Percentiles rank a stretch among this genome's conserved stretches.
Conservation (phyloP, 2,888 invertebrate genomes). For the Plagiodera versicolora region DNA sequence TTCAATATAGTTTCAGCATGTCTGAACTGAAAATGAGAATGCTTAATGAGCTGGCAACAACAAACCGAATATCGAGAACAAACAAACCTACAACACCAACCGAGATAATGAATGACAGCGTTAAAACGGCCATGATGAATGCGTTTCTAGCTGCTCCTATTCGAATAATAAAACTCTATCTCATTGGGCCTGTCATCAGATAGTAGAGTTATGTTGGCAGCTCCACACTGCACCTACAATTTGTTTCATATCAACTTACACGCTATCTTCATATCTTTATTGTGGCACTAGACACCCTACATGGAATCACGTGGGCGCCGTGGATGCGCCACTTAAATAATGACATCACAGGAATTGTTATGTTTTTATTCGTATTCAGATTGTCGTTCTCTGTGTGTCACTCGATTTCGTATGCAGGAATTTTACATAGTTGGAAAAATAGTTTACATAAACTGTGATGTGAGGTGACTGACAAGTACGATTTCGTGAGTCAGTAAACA, state of each 20-base stretch:
- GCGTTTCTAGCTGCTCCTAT: slow-evolving; percentile 24
- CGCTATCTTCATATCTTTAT: slow-evolving; percentile 53
- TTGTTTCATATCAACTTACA: slow-evolving; percentile 54
- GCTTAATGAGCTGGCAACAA: too few relatives aligned
- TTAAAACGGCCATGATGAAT: slow-evolving; percentile 25
- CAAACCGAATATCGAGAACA: background rate
- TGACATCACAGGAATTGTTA: slow-evolving; percentile 14
- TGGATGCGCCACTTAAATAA: slow-evolving; percentile 36
- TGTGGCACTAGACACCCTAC: slow-evolving; percentile 47
- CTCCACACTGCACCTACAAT: slow-evolving; percentile 51
- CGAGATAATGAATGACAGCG: slow-evolving; percentile 19
- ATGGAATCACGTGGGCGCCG: slow-evolving; percentile 45
- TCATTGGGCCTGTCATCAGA: slow-evolving; percentile 49
- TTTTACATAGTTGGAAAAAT: background rate
- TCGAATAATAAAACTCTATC: slow-evolving; percentile 39
- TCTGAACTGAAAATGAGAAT: too few relatives aligned
- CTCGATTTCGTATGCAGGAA: background rate
- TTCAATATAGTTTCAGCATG: too few relatives aligned
- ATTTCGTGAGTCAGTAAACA: background rate
- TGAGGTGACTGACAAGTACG: background rate
- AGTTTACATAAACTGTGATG: background rate
- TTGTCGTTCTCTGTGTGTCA: slow-evolving; percentile 17
- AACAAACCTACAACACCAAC: slow-evolving; percentile 12
- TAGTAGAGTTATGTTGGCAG: slow-evolving; percentile 46
- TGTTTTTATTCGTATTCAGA: slow-evolving; percentile 17